A percentile compares a stretch with the other conserved stretches of the same genome.
Evolutionary conservation across 2,113 vertebrate species (phyloP).

Genomic region (Ictalurus furcatus): DNA sequence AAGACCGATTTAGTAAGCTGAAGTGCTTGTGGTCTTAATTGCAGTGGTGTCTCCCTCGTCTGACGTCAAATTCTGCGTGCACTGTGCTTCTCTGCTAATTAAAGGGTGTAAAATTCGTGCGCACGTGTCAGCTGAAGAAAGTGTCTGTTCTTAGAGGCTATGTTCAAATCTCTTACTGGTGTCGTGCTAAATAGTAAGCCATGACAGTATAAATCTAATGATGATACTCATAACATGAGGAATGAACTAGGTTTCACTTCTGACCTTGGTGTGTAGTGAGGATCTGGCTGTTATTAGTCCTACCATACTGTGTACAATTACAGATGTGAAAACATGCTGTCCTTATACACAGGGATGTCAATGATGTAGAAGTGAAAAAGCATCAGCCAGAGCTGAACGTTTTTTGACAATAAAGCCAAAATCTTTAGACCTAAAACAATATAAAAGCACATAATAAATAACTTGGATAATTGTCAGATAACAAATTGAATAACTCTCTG

Average conservation of each 20-base stretch:
- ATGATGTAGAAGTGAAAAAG: not conserved
- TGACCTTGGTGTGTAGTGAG: not conserved
- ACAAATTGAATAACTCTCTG: not conserved
- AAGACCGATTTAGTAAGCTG: not conserved
- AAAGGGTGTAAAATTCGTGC: conserved; percentile 6
- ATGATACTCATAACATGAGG: not conserved
- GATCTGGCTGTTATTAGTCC: not conserved
- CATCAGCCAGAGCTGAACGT: not conserved
- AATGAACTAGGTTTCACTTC: not conserved
- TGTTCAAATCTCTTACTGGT: not conserved
- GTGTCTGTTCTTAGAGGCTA: not conserved
- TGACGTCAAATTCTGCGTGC: conserved; percentile 9
- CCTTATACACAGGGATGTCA: not conserved
- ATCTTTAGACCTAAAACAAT: not conserved
- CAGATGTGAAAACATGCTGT: not conserved
- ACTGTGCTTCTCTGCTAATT: conserved; percentile 3
- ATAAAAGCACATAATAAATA: not conserved
- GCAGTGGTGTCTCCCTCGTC: not conserved
- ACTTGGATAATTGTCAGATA: not conserved
- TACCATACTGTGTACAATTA: no score
- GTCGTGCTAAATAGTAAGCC: no score
- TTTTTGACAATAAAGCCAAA: not conserved
- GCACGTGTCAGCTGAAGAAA: not conserved
- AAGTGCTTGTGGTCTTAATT: not conserved
- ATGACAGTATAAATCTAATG: not conserved